phyloP scores from a whole-genome alignment of 2,113 vertebrate genomes.

The Cichladusa arquata region DNA sequence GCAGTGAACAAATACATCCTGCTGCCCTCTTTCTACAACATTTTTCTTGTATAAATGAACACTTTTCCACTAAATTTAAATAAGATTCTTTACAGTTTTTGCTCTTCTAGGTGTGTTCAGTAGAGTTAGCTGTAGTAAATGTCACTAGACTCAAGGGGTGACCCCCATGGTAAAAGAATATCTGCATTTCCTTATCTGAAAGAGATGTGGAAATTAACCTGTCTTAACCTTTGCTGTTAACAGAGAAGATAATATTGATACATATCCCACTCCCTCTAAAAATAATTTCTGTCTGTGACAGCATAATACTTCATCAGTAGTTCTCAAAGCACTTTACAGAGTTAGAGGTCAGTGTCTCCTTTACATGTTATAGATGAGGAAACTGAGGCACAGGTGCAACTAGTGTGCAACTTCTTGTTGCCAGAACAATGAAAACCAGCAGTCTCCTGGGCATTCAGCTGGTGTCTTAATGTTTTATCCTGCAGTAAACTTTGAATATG shows the following conservation, averaged over 20 bases:
- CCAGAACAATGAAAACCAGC: background rate
- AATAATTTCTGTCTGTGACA: background rate
- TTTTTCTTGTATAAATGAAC: background rate
- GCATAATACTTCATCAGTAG: background rate
- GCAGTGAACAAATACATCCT: background rate
- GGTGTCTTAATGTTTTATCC: background rate
- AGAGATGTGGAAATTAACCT: background rate
- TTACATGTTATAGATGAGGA: background rate
- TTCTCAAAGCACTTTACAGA: background rate
- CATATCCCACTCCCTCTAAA: background rate
- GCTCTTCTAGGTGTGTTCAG: background rate
- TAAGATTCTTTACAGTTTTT: background rate
- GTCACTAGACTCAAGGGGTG: background rate
- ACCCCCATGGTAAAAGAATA: background rate
- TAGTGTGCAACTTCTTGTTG: background rate
- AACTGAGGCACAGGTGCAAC: fast-evolving
- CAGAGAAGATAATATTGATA: background rate
- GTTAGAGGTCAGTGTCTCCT: background rate
- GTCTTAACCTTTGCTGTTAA: background rate
- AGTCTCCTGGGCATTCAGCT: background rate
- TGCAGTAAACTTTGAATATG: background rate
- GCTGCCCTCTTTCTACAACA: background rate
- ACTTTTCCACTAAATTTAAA: background rate
- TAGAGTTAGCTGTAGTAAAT: background rate
- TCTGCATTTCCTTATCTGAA: background rate